A percentile compares a stretch with the other conserved stretches of the same genome.
These are phyloP conservation scores for Ptycholaimellus sp. DNA, from an alignment of 2,888 invertebrate species.

Conservation along the genomic window DNA sequence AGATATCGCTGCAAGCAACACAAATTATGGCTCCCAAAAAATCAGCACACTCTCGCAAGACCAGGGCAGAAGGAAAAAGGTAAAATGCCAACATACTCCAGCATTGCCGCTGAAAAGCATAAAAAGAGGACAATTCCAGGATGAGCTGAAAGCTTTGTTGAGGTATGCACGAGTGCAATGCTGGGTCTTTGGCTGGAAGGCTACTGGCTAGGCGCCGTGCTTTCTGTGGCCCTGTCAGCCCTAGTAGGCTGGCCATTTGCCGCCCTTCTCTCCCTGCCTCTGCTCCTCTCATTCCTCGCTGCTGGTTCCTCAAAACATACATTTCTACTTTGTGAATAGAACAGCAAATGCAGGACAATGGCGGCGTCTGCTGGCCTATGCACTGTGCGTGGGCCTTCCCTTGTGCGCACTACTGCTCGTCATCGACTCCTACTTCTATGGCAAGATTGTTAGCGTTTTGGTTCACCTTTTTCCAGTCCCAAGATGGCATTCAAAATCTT, in stretches of 20 bases:
- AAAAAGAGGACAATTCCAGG: not conserved
- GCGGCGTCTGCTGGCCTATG: conserved; percentile 3
- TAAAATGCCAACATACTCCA: not conserved
- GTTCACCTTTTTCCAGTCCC: not conserved
- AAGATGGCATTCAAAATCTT: conserved; percentile 40
- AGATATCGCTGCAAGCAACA: no score
- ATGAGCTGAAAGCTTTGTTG: no score
- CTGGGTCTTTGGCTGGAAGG: not conserved
- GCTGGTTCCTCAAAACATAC: no score
- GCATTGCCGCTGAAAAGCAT: not conserved
- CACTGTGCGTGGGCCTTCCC: conserved; percentile 10
- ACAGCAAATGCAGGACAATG: no score
- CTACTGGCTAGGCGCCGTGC: conserved; percentile 12
- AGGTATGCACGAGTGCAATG: no score
- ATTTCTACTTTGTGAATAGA: no score
- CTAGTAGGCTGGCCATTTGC: conserved; percentile 87
- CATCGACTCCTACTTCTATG: conserved; percentile 68
- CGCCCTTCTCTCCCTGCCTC: conserved; percentile 48
- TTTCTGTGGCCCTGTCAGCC: conserved; percentile 44
- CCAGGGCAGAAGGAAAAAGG: conserved; percentile 45
- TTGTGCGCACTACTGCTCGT: conserved; percentile 33
- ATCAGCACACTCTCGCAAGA: conserved; percentile 52
- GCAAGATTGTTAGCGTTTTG: conserved; percentile 44
- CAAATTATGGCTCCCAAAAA: no score
- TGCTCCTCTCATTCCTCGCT: conserved; percentile 18